Evolutionary conservation across 2,888 invertebrate genomes (phyloP).

Genomic region (Campopleginae sp.): DNA sequence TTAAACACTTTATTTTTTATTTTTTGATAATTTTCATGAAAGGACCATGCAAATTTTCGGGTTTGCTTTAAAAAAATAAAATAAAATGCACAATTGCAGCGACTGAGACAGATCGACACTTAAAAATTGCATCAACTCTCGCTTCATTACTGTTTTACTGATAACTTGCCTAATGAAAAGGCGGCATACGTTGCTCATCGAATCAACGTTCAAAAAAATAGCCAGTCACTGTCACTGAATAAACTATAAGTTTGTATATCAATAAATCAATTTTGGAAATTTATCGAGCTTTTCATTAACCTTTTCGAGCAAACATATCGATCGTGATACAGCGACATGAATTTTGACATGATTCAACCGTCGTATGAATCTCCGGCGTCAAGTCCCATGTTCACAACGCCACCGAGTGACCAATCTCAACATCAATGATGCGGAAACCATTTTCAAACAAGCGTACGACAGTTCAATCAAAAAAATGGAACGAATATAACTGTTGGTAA

Average conservation of each 20-base stretch:
- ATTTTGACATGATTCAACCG: too few relatives aligned
- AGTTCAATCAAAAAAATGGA: not conserved
- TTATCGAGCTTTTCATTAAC: not conserved
- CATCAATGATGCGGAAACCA: too few relatives aligned
- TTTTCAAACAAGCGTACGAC: too few relatives aligned
- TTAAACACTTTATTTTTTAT: too few relatives aligned
- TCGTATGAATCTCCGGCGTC: too few relatives aligned
- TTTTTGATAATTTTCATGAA: too few relatives aligned
- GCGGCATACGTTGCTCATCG: not conserved
- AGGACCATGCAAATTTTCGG: too few relatives aligned
- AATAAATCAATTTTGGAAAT: slow-evolving; percentile 9
- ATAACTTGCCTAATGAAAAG: not conserved
- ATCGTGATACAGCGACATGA: too few relatives aligned
- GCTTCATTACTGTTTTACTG: not conserved
- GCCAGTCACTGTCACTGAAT: slow-evolving; percentile 9
- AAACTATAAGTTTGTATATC: slow-evolving; percentile 1
- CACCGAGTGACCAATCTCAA: too few relatives aligned
- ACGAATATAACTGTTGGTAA: too few relatives aligned
- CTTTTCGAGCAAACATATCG: not conserved
- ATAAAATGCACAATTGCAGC: not conserved
- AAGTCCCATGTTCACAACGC: too few relatives aligned
- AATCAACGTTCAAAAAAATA: not conserved
- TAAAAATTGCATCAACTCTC: not conserved
- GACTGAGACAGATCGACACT: not conserved
- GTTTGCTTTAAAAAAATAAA: too few relatives aligned